These are phyloP conservation scores for Abramis brama DNA, from an alignment of 2,113 vertebrate genomes.

Conservation along the genomic window DNA sequence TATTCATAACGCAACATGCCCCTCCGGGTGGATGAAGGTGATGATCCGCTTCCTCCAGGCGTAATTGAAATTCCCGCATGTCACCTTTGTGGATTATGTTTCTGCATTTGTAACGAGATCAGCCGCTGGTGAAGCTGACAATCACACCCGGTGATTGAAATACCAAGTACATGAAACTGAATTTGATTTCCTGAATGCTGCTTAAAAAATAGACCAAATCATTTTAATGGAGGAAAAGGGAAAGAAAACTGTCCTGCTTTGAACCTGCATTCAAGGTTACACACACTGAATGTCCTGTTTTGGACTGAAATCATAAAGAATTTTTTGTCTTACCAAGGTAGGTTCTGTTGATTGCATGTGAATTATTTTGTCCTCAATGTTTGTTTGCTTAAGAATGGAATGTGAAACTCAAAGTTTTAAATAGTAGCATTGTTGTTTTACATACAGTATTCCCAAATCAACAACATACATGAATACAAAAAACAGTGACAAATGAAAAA, in stretches of 20 bases:
- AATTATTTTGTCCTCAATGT: not conserved
- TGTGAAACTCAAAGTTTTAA: too few species aligned
- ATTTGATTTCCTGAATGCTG: conserved; percentile 22
- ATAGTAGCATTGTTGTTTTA: too few species aligned
- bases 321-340: too few species aligned
- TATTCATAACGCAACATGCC: conserved; percentile 34
- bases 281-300: not conserved
- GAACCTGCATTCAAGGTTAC: not conserved
- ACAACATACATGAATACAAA: too few species aligned
- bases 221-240: not conserved
- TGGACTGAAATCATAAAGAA: not conserved
- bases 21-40: conserved; percentile 30
- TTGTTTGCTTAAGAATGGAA: not conserved
- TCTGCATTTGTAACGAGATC: conserved; percentile 31
- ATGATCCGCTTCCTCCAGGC: conserved; percentile 25
- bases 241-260: not conserved
- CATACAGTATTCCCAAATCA: too few species aligned
- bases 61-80: conserved; percentile 39
- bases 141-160: not conserved
- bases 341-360: too few species aligned
- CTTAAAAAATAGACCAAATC: conserved; percentile 1
- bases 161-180: conserved; percentile 2
- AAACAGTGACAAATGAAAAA: too few species aligned
- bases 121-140: conserved; percentile 1
- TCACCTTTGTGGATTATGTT: not conserved